These are phyloP conservation scores for Crocidura indochinensis DNA, from an alignment of 2,797 vertebrate genomes.

Conservation along the genomic window DNA sequence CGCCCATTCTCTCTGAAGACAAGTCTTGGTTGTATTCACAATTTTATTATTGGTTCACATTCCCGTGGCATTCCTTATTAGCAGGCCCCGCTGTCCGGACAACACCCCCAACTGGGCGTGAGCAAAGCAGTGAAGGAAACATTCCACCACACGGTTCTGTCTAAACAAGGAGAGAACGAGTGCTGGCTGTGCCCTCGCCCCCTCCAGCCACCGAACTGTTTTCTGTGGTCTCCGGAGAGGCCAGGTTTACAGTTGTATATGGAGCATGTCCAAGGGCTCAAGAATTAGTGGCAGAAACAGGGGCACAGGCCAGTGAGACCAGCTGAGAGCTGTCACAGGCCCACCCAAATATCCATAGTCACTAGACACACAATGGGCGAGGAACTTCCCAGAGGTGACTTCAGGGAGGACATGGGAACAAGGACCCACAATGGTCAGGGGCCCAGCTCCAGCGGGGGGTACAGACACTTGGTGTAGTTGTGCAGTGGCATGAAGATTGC, in stretches of 20 bases:
- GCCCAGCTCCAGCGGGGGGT: too few species aligned
- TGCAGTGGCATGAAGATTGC: too few species aligned
- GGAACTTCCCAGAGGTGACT: background rate
- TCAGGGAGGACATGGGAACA: background rate
- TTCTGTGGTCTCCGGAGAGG: background rate
- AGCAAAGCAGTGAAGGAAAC: background rate
- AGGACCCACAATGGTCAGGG: background rate
- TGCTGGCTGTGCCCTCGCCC: background rate
- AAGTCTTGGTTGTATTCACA: background rate
- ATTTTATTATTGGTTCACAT: slow-evolving; percentile 80
- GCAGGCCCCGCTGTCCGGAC: too few species aligned
- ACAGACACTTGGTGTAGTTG: too few species aligned
- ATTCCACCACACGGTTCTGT: background rate
- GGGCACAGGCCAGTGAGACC: too few species aligned
- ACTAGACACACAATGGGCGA: background rate
- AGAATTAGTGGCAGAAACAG: too few species aligned
- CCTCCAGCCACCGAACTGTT: background rate
- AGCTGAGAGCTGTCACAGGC: background rate
- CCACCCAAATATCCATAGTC: background rate
- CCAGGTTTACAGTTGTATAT: too few species aligned
- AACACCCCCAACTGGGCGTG: too few species aligned
- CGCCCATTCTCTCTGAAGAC: slow-evolving; percentile 68
- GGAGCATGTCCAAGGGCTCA: too few species aligned
- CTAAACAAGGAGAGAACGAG: background rate
- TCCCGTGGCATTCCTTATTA: slow-evolving; percentile 62